Evolutionary conservation across 2,888 invertebrate genomes (phyloP), one percentile per base, ranked within the genome.

Genomic region (Bruchidius siliquastri): DNA sequence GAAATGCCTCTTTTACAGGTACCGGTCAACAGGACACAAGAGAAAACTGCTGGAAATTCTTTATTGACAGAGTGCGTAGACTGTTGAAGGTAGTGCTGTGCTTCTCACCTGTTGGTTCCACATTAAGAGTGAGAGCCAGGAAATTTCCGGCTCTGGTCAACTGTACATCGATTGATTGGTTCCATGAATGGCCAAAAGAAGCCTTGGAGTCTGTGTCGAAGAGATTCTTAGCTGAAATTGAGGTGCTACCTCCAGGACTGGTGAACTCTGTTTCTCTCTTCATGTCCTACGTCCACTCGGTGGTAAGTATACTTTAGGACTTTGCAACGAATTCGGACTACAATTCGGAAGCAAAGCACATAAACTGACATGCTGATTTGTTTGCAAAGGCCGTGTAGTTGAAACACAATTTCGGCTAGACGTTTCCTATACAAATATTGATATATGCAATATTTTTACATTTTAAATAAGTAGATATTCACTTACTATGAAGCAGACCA

Each of bases 11-110:
- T 26, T 26, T 26, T 26, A 49, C 49, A 49, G 49, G 49, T 67
- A 87, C 91, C 0, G 97, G 97, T 0, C 88, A 96, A 74, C 89
- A 91, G 73, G 98, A 98, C 82, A 94, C 94, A 0, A 90, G 93
- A 74, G 98, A 98, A 84, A 97, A 96, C 84, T 97, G 97, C 84
- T 98, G 97, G 98, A 92, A 92, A 83, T 98, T 94, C 87, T 98
- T 97, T 84, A 96, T 98, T 79, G 95, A 96, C 79, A 91, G 95
- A 81, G 96, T 97, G 4, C 90, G 96, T 73, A 90, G 91, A 74
- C 90, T 91, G 82, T 84, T 95, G 18, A 90, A 94, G 89, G 88
- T 90, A 71, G 93, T 98, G 20, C 87, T 98, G 2, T 98, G 97
- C 84, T 98, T 98, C 86, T 98, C 97, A 0, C 98, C 98, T 0